A percentile compares a stretch with the other conserved stretches of the same genome.
Evolutionary conservation across 2,797 vertebrate genomes (phyloP).

Genomic region (Apodemus agrarius): DNA sequence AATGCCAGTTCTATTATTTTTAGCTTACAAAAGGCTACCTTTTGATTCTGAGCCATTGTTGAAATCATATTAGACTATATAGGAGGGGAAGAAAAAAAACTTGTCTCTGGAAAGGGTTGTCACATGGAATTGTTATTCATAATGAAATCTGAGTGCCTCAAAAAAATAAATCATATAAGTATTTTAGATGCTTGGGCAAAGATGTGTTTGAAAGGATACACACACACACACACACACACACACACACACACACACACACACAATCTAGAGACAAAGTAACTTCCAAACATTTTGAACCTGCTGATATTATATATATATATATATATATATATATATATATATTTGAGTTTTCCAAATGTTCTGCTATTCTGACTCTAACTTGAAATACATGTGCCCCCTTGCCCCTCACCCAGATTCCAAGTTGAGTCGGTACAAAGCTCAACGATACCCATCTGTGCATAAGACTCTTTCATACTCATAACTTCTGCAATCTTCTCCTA

Average conservation of each 20-base stretch:
- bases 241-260: background rate
- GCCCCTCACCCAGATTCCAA: background rate
- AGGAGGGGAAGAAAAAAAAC: background rate
- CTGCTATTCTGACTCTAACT: background rate
- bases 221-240: background rate
- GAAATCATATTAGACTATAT: slow-evolving; percentile 55
- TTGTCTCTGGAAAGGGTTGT: slow-evolving; percentile 37
- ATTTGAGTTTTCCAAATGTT: slow-evolving; percentile 16
- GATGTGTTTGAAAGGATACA: background rate
- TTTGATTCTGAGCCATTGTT: slow-evolving; percentile 67
- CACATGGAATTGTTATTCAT: slow-evolving; percentile 49
- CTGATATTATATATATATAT: background rate
- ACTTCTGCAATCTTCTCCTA: background rate
- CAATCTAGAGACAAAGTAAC: background rate
- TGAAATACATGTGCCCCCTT: background rate
- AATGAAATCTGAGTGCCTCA: slow-evolving; percentile 25
- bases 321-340: no score
- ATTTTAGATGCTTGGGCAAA: background rate
- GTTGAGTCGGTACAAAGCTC: background rate
- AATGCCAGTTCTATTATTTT: slow-evolving; percentile 71
- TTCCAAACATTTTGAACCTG: background rate
- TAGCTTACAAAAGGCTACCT: slow-evolving; percentile 63
- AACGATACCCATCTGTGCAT: background rate
- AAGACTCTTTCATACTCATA: background rate
- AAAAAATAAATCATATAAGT: slow-evolving; percentile 5